These are phyloP conservation scores for Steinernema feltiae DNA, from an alignment of 1,140 invertebrate genomes.

Conservation along the genomic window DNA sequence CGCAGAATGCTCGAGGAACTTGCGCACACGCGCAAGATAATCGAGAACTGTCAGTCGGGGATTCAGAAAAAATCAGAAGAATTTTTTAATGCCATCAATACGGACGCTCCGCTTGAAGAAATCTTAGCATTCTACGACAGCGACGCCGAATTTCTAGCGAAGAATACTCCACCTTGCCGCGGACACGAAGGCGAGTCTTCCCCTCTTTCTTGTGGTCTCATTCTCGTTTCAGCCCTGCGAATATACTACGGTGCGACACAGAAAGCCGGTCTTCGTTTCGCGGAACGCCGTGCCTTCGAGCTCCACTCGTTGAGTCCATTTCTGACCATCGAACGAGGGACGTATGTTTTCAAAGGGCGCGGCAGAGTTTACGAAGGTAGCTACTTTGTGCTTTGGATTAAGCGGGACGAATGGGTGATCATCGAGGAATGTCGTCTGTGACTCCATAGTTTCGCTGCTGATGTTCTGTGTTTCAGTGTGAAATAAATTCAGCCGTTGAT, in stretches of 20 bases:
- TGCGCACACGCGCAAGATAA: neutral
- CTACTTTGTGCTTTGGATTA: conserved; percentile 9
- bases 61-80: neutral
- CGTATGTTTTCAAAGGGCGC: neutral
- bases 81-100: neutral
- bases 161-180: neutral
- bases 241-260: neutral
- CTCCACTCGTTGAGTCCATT: conserved; percentile 2
- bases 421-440: neutral
- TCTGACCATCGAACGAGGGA: neutral
- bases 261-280: neutral
- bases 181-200: neutral
- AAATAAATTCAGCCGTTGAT: neutral
- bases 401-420: neutral
- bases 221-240: neutral
- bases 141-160: neutral
- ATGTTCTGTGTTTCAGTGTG: neutral
- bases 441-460: neutral
- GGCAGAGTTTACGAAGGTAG: neutral
- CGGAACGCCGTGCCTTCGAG: neutral
- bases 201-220: neutral
- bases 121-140: neutral
- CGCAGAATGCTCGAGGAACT: neutral
- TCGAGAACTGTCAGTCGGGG: neutral
- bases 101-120: neutral